phyloP scores from a whole-genome alignment of 35 echinoderm and acorn worm genomes.

The Acanthaster planci region DNA sequence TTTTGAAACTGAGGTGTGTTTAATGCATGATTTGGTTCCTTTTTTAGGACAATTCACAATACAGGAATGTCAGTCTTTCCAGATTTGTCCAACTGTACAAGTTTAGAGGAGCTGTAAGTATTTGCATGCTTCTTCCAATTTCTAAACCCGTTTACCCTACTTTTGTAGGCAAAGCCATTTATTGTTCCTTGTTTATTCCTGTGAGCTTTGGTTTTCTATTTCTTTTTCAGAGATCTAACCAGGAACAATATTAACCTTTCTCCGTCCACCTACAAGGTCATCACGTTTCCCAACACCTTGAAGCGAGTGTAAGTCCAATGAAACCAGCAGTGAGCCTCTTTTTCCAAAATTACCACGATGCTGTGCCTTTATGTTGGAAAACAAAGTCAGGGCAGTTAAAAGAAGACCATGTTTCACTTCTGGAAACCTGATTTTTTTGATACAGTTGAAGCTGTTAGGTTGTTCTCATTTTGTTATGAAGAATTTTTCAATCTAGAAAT shows the following conservation, averaged over 20 bases:
- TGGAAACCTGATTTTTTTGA: no score
- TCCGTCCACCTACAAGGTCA: conserved; percentile 36
- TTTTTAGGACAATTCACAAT: conserved; percentile 82
- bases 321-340: neutral
- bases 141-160: no score
- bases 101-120: conserved; percentile 79
- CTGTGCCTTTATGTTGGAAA: no score
- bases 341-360: neutral
- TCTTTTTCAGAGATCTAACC: conserved; percentile 70
- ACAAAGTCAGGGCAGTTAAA: no score
- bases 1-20: no score
- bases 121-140: neutral
- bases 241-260: conserved; percentile 73
- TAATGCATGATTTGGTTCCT: neutral
- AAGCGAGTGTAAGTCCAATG: conserved; percentile 72
- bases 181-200: no score
- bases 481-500: no score
- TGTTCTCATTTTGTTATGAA: no score
- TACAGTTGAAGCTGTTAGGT: no score
- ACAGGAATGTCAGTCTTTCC: conserved; percentile 62
- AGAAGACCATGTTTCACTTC: no score
- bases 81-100: conserved; percentile 77
- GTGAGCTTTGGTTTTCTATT: neutral
- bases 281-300: conserved; percentile 54
- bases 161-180: no score